These are phyloP conservation scores for Tychaedon coryphoeus DNA, from an alignment of 2,113 vertebrate species.

Conservation along the genomic window DNA sequence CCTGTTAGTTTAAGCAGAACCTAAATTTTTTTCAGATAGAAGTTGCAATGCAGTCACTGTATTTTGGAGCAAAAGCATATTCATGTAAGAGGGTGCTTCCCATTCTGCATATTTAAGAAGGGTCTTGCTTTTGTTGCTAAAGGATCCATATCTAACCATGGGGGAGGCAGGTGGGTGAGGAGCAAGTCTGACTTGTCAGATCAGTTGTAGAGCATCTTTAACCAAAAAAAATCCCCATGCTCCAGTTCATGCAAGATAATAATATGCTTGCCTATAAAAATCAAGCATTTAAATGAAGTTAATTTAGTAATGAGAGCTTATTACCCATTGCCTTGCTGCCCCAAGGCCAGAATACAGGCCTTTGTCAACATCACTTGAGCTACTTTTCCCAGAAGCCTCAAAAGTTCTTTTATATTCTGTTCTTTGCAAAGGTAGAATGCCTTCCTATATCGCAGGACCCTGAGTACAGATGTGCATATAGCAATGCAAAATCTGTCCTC, in stretches of 20 bases:
- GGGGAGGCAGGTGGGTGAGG: not conserved
- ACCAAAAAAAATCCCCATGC: not conserved
- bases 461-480: not conserved
- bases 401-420: not conserved
- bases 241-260: not conserved
- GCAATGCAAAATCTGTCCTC: not conserved
- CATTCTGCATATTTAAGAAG: not conserved
- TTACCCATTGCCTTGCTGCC: conserved; percentile 1
- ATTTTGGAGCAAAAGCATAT: not conserved
- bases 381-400: not conserved
- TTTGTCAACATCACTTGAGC: not conserved
- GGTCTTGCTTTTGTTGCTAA: not conserved
- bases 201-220: not conserved
- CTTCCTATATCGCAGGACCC: not conserved
- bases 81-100: not conserved
- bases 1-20: not conserved
- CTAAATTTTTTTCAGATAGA: not conserved
- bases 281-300: conserved; percentile 21
- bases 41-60: not conserved
- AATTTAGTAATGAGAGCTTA: conserved; percentile 20
- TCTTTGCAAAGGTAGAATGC: not conserved
- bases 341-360: not conserved
- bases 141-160: not conserved
- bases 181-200: not conserved
- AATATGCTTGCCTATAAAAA: conserved; percentile 18